Conservation (phyloP, 2,113 vertebrate species). For the Crotalus horridus region DNA sequence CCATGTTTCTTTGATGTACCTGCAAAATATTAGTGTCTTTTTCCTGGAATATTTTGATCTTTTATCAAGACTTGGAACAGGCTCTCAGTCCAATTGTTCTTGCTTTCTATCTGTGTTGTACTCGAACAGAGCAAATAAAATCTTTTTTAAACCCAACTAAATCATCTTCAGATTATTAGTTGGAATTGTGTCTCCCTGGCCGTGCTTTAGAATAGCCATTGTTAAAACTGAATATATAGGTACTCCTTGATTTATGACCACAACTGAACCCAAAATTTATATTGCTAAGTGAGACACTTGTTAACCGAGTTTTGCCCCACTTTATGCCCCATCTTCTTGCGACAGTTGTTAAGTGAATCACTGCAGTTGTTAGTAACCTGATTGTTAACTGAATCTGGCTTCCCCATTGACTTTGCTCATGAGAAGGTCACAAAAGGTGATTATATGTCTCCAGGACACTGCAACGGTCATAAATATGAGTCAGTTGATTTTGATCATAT, state of each 20-base stretch:
- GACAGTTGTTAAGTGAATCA: not conserved
- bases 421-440: not conserved
- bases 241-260: not conserved
- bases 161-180: constrained; percentile 18
- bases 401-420: not conserved
- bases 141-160: constrained; percentile 29
- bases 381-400: not conserved
- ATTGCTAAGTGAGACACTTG: not conserved
- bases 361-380: not conserved
- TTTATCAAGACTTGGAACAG: not conserved
- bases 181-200: constrained; percentile 21
- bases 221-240: not conserved
- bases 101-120: constrained; percentile 9
- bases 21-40: not conserved
- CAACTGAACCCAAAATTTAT: not conserved
- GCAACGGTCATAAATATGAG: not conserved
- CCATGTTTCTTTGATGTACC: constrained; percentile 14
- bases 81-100: not conserved
- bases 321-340: not conserved
- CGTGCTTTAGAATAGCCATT: constrained; percentile 16
- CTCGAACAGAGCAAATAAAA: constrained; percentile 35
- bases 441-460: not conserved
- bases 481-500: not conserved
- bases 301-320: not conserved
- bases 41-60: not conserved